Evolutionary conservation across 2,888 invertebrate species (phyloP).

Genomic region (Gastrophysa polygoni): DNA sequence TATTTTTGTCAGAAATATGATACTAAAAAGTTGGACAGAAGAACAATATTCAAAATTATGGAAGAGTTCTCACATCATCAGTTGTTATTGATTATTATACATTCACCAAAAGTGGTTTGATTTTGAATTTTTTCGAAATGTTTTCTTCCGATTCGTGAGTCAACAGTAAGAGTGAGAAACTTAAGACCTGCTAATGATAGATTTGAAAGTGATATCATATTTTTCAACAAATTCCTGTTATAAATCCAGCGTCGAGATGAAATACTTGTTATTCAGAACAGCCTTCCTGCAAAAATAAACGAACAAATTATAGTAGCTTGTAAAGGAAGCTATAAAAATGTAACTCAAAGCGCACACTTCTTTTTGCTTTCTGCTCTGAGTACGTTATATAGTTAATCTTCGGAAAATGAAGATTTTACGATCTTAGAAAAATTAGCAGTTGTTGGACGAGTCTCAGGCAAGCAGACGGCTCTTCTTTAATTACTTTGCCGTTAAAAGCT

Average conservation of each 20-base stretch:
- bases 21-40: no score
- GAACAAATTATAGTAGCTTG: constrained; percentile 39
- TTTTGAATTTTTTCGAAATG: no score
- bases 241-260: not conserved
- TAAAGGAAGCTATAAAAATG: constrained; percentile 42
- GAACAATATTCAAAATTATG: no score
- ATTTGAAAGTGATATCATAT: no score
- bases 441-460: constrained; percentile 17
- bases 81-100: no score
- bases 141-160: no score
- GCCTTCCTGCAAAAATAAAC: constrained; percentile 31
- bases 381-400: constrained; percentile 18
- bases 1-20: no score
- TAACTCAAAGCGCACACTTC: constrained; percentile 24
- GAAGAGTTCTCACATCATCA: no score
- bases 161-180: no score
- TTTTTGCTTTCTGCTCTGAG: constrained; percentile 29
- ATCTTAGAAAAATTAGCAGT: constrained; percentile 24
- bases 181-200: no score
- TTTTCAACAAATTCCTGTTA: no score
- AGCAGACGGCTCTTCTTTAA: constrained; percentile 18
- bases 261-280: constrained; percentile 23
- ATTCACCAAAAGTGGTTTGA: no score
- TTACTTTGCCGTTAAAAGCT: constrained; percentile 16
- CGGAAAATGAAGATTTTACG: constrained; percentile 21